Percentiles rank a stretch among this genome's conserved stretches.
phyloP scores from a whole-genome alignment of 2,888 invertebrate genomes.

The Pinctada fucata region DNA sequence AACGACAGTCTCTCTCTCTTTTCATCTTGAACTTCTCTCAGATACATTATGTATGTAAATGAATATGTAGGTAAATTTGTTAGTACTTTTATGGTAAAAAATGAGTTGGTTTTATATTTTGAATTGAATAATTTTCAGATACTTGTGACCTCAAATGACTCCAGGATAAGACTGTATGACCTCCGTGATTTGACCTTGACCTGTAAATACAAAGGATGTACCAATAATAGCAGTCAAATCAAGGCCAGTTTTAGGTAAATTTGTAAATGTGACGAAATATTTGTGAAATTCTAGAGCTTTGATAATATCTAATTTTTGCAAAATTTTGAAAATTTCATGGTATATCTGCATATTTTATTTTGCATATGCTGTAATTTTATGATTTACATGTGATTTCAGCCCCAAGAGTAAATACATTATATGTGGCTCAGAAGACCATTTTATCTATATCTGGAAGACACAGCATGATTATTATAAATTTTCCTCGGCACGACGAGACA shows the following conservation, averaged over 20 bases:
- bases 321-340: too few species aligned
- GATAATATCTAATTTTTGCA: too few species aligned
- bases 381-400: slow-evolving; percentile 78
- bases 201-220: slow-evolving; percentile 95
- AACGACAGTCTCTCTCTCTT: too few species aligned
- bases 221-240: slow-evolving; percentile 97
- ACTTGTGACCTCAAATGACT: slow-evolving; percentile 97
- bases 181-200: slow-evolving; percentile 94
- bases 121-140: slow-evolving; percentile 79
- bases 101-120: too few species aligned
- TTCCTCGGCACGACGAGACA: slow-evolving; percentile 91
- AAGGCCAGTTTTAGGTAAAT: slow-evolving; percentile 89
- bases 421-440: slow-evolving; percentile 97
- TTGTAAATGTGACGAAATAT: background rate
- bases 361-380: too few species aligned
- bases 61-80: too few species aligned
- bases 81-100: too few species aligned
- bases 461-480: slow-evolving; percentile 97
- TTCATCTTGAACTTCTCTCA: too few species aligned
- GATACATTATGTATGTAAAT: too few species aligned
- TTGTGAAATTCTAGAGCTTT: too few species aligned
- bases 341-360: too few species aligned
- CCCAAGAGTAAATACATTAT: slow-evolving; percentile 98
- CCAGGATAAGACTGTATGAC: slow-evolving; percentile 96
- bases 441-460: slow-evolving; percentile 98